A percentile compares a stretch with the other conserved stretches of the same genome.
These are phyloP conservation scores for Drosophila sp. DNA, from an alignment of 1,140 invertebrate species.

Conservation along the genomic window DNA sequence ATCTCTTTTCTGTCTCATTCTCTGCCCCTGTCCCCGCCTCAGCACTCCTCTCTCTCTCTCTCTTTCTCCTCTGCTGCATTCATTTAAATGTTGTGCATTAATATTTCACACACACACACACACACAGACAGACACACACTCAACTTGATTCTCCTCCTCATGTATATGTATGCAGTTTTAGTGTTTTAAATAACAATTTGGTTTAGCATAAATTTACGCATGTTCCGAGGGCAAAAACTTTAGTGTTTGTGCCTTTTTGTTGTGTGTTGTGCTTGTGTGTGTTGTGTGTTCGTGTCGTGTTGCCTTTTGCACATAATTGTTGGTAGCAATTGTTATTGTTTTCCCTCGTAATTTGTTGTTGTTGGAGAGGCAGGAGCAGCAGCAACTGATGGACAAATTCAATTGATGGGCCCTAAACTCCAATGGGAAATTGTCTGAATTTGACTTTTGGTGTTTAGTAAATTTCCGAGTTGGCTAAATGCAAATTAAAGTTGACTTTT, in stretches of 20 bases:
- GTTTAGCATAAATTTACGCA: constrained; percentile 77
- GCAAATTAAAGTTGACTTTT: constrained; percentile 11
- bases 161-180: constrained; percentile 49
- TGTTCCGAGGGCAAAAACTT: constrained; percentile 42
- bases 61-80: constrained; percentile 52
- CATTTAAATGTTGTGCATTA: constrained; percentile 79
- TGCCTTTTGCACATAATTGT: constrained; percentile 49
- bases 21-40: constrained; percentile 5
- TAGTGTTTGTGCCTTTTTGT: constrained; percentile 16
- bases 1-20: constrained; percentile 23
- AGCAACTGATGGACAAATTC: not conserved
- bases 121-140: constrained; percentile 23
- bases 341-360: constrained; percentile 26
- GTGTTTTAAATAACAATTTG: constrained; percentile 79
- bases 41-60: not conserved
- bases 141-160: constrained; percentile 23
- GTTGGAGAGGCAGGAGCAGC: constrained; percentile 2
- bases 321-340: constrained; percentile 67
- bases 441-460: constrained; percentile 10
- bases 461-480: constrained; percentile 10
- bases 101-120: constrained; percentile 63
- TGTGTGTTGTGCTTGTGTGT: constrained; percentile 14
- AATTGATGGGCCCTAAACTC: not conserved
- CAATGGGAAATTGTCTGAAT: constrained; percentile 8
- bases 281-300: constrained; percentile 35